A percentile compares a stretch with the other conserved stretches of the same genome.
phyloP scores from a whole-genome alignment of 2,113 vertebrate species.

The Calidris pugnax region DNA sequence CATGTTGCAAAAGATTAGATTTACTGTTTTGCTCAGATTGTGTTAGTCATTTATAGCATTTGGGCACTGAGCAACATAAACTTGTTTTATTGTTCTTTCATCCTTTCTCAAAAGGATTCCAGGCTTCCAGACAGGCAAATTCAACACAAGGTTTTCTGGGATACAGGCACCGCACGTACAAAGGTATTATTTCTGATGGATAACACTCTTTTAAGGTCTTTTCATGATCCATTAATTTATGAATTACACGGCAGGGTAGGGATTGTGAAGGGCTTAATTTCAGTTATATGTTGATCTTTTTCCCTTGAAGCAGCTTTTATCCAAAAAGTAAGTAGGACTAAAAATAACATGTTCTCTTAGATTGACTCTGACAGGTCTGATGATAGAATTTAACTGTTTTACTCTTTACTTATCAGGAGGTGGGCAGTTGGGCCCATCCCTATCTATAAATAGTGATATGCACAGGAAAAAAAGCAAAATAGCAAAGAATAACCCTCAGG shows the following conservation, averaged over 20 bases:
- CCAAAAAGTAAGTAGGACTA: slow-evolving; percentile 11
- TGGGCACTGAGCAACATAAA: slow-evolving; percentile 25
- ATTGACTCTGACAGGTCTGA: background rate
- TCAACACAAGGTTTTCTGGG: background rate
- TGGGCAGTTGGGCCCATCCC: background rate
- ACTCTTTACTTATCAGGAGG: background rate
- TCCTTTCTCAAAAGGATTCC: background rate
- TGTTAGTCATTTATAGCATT: slow-evolving; percentile 33
- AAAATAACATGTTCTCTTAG: slow-evolving; percentile 7
- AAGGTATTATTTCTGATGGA: slow-evolving; percentile 18
- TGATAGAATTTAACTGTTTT: background rate
- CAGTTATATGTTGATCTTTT: slow-evolving; percentile 23
- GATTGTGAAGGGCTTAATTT: slow-evolving; percentile 28
- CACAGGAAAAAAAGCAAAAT: background rate
- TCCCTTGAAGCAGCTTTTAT: slow-evolving; percentile 15
- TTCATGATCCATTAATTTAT: slow-evolving; percentile 56
- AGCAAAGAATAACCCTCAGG: background rate
- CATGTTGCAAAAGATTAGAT: slow-evolving; percentile 35
- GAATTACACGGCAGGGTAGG: slow-evolving; percentile 4
- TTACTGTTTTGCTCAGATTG: slow-evolving; percentile 31
- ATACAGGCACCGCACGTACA: background rate
- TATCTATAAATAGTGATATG: background rate
- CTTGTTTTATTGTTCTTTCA: slow-evolving; percentile 38
- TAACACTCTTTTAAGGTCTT: slow-evolving; percentile 36
- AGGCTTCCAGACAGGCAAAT: background rate